phyloP scores from a whole-genome alignment of 1,140 invertebrate species.

The Vanessa tameamea region DNA sequence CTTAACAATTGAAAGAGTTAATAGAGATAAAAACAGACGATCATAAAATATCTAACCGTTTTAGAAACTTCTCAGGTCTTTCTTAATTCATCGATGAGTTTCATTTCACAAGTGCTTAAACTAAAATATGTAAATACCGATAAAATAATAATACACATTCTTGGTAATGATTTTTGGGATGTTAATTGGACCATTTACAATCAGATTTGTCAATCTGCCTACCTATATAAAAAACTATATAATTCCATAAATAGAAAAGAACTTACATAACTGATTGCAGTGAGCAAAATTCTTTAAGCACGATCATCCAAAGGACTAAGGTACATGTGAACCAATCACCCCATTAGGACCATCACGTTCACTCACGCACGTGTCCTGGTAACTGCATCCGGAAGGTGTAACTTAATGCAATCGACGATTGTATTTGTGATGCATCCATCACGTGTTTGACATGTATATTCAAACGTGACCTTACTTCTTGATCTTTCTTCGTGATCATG shows the following conservation, averaged over 20 bases:
- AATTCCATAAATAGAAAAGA: too few relatives aligned
- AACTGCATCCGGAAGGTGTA: conserved; percentile 12
- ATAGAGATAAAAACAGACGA: conserved; percentile 14
- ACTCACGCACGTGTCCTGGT: conserved; percentile 7
- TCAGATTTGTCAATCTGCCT: too few relatives aligned
- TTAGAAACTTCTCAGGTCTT: background rate
- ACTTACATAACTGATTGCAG: background rate
- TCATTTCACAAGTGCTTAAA: too few relatives aligned
- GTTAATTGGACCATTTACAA: too few relatives aligned
- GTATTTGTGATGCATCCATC: conserved; percentile 18
- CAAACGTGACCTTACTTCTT: conserved; percentile 13
- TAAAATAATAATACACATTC: too few relatives aligned
- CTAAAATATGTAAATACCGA: too few relatives aligned
- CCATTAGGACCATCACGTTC: conserved; percentile 19
- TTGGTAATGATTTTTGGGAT: too few relatives aligned
- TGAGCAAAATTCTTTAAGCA: background rate
- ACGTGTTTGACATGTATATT: conserved; percentile 18
- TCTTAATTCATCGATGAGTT: background rate
- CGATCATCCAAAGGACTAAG: conserved; percentile 9
- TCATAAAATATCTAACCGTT: conserved; percentile 7
- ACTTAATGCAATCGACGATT: conserved; percentile 18
- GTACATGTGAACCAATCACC: conserved; percentile 15
- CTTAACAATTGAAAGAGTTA: conserved; percentile 25
- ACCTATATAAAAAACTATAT: too few relatives aligned
- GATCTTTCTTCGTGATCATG: background rate